Base-by-base conservation (phyloP, 2,113 vertebrate genomes). In the Siniperca chuatsi region DNA sequence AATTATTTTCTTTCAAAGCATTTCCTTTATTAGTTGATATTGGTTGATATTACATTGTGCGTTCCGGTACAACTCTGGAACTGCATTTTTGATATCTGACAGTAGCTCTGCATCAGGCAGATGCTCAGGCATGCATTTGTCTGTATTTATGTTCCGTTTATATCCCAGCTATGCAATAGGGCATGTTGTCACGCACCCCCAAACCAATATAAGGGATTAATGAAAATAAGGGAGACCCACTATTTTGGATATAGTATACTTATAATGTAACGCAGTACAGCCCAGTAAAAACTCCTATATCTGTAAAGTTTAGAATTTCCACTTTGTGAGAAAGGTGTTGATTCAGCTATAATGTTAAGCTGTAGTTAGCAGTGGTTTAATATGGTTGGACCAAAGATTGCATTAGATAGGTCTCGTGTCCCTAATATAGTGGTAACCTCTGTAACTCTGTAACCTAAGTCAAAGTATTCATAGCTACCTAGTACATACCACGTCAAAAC, bases 121-220 rank as follows among this genome's bases (percentile, higher is more conserved):
- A 50, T 25, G 25, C 20, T 58, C 11, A 8, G n/a, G 20, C 7
- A 12, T 48, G 29, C 11, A 4, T 65, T 16, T 8, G 18, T 40
- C 10, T 3, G 37, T 42, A 9, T 42, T 42, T 42, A 9, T 44
- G 8, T 69, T 61, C 12, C 15, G 18, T 62, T 37, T 33, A 23
- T 50, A 11, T 21, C 55, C 29, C 55, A 9, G 16, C 20, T 8
- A n/a, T 21, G 55, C 4, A 44, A 55, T 8, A 8, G 23, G 42
- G 13, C 20, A 37, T 8, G 16, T 11, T 71, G 33, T 21, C 29
- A 71, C 7, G 29, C 69, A 37, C 11, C 46, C n/a, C 4, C 33
- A 65, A 52, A 54, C n/a, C 20, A 78, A 46, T 68, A 66, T 33
- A 44, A 77, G 52, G 75, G 46, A 77, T 65, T 54, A 54, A 52